phyloP scores from a whole-genome alignment of 2,888 invertebrate species.

The Polyploca ridens region DNA sequence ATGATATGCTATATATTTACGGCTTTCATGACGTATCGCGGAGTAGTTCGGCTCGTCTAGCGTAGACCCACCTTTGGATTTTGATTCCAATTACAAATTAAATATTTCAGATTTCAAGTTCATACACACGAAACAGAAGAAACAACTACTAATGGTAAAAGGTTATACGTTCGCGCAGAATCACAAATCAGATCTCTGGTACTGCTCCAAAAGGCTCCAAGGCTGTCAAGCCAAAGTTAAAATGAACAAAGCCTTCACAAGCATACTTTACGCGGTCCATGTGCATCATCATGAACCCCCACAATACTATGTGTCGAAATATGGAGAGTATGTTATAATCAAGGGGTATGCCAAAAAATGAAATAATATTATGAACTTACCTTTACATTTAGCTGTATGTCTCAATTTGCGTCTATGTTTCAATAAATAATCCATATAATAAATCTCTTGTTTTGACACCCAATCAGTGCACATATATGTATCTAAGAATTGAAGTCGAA shows the following conservation, averaged over 20 bases:
- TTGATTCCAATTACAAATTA: background rate
- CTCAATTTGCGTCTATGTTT: no score
- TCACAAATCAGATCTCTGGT: slow-evolving; percentile 39
- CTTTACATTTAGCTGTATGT: no score
- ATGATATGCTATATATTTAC: no score
- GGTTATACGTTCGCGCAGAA: slow-evolving; percentile 15
- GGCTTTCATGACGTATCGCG: no score
- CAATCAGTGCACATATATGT: no score
- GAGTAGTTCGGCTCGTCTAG: no score
- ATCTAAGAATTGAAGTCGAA: no score
- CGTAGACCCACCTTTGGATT: background rate
- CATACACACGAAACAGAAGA: slow-evolving; percentile 25
- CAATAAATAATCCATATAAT: no score
- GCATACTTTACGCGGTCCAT: background rate
- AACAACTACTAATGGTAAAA: background rate
- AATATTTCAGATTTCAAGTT: slow-evolving; percentile 26
- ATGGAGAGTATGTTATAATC: background rate
- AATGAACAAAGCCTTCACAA: slow-evolving; percentile 21
- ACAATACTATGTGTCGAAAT: background rate
- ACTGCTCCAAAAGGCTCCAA: slow-evolving; percentile 47
- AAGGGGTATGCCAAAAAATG: no score
- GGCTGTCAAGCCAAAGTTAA: slow-evolving; percentile 46
- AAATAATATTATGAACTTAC: no score
- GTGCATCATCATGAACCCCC: background rate
- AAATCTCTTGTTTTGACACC: no score